These are phyloP conservation scores for Hydractinia symbiolongicarpus DNA, from an alignment of 30 jellyfish, hydroid and myxozoan species.

Conservation along the genomic window DNA sequence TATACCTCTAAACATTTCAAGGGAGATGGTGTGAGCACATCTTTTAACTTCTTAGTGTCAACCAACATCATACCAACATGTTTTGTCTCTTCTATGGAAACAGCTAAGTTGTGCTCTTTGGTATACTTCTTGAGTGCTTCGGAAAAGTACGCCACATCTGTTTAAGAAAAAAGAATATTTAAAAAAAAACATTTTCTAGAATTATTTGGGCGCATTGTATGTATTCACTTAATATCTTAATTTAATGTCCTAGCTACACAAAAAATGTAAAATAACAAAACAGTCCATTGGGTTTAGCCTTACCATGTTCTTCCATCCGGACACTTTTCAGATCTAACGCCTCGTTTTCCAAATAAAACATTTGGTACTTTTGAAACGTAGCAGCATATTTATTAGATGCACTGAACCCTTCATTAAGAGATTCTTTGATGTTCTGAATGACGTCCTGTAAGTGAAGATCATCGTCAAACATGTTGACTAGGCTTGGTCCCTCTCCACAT, in stretches of 20 bases:
- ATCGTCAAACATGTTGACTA: conserved; percentile 85
- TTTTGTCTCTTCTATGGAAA: conserved; percentile 60
- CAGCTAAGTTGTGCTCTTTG: conserved; percentile 59
- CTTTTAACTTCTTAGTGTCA: conserved; percentile 71
- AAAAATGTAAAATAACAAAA: no score
- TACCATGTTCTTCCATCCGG: conserved; percentile 67
- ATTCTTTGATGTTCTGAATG: conserved; percentile 50
- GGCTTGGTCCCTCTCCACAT: conserved; percentile 95
- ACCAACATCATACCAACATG: conserved; percentile 89
- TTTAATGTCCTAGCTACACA: no score
- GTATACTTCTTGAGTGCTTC: conserved; percentile 78
- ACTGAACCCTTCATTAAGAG: conserved; percentile 73
- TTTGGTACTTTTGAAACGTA: conserved; percentile 68
- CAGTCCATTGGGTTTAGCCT: neutral
- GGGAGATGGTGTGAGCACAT: conserved; percentile 91
- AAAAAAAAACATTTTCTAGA: neutral
- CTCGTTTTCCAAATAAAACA: conserved; percentile 77
- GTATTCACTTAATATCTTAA: no score
- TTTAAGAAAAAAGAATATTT: neutral
- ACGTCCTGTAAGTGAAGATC: conserved; percentile 66
- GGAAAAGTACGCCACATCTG: conserved; percentile 83
- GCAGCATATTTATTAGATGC: conserved; percentile 76
- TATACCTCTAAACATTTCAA: conserved; percentile 71
- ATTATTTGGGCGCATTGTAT: neutral
- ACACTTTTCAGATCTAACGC: conserved; percentile 55